Percentiles rank a stretch among this genome's conserved stretches.
phyloP scores from a whole-genome alignment of 1,140 invertebrate species.

The Microplitis demolitor region DNA sequence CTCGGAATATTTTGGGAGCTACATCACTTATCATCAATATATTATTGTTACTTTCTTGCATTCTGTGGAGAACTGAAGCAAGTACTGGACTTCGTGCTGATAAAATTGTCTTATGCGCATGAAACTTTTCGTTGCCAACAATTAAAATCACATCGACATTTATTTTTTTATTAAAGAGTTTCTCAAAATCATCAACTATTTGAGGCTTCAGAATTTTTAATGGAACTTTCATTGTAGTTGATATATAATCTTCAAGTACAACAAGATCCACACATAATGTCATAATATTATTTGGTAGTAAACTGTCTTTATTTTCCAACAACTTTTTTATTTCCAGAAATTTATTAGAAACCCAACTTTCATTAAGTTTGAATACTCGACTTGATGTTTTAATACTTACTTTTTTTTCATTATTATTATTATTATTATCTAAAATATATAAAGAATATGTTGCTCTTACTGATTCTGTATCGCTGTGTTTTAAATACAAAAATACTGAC shows the following conservation, averaged over 20 bases:
- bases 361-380: neutral
- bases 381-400: too few relatives aligned
- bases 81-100: conserved; percentile 30
- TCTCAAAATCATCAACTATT: neutral
- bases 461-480: too few relatives aligned
- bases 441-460: too few relatives aligned
- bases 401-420: too few relatives aligned
- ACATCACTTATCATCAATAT: conserved; percentile 24
- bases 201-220: neutral
- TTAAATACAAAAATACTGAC: too few relatives aligned
- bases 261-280: neutral
- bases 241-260: neutral
- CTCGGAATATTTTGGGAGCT: neutral
- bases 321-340: neutral
- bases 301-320: neutral
- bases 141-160: neutral
- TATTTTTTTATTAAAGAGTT: neutral
- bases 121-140: neutral
- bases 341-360: neutral
- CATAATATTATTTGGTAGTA: neutral
- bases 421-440: too few relatives aligned
- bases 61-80: conserved; percentile 24
- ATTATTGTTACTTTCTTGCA: conserved; percentile 8
- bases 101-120: conserved; percentile 30
- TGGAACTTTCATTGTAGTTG: neutral